Base-by-base conservation (phyloP, 2,888 invertebrate genomes). In the Himalopsyche anomala region DNA sequence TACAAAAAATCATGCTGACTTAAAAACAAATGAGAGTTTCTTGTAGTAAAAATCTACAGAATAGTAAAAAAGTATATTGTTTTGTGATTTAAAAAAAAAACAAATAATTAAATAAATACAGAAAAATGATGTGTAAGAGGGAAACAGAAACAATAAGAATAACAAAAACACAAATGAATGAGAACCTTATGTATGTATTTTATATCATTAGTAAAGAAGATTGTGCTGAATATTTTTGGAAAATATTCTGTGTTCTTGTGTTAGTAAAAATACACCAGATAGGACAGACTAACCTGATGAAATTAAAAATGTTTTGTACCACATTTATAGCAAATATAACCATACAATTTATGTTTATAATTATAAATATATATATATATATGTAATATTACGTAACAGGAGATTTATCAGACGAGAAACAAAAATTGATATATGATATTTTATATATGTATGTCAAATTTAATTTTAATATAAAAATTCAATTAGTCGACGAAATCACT, bases 151-250 rank as follows among this genome's bases (percentile, higher is more conserved):
- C 28, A 51, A 51, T 62, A 62, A 28, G 28, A 62, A 62, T 62
- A 62, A 62, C 62, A n/a, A 62, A 62, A 19, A 62, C 28, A 62
- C 62, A 62, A 62, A 62, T 62, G 62, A 62, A 62, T 62, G 62
- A 62, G n/a, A 62, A 62, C 62, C 62, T 62, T 62, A 17, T n/a
- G 56, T 56, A 56, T 56, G 62, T 62, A 62, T 62, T 62, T 19
- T 62, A 19, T 62, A 28, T 62, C 5, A 62, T 19, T 62, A 62
- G 62, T 62, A 8, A 62, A n/a, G 62, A 19, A 19, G 19, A 19
- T 62, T 62, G 62, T 51, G 51, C 51, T 51, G 51, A 51, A 62
- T 62, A 62, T 28, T 62, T 62, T 62, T 8, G 19, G 28, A 11
- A 62, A 62, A 62, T 19, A 62, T 28, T 11, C 28, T 0, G 62